Percentiles rank a stretch among this genome's conserved stretches.
phyloP scores from a whole-genome alignment of 2,113 vertebrate species.

The Morone chrysops region DNA sequence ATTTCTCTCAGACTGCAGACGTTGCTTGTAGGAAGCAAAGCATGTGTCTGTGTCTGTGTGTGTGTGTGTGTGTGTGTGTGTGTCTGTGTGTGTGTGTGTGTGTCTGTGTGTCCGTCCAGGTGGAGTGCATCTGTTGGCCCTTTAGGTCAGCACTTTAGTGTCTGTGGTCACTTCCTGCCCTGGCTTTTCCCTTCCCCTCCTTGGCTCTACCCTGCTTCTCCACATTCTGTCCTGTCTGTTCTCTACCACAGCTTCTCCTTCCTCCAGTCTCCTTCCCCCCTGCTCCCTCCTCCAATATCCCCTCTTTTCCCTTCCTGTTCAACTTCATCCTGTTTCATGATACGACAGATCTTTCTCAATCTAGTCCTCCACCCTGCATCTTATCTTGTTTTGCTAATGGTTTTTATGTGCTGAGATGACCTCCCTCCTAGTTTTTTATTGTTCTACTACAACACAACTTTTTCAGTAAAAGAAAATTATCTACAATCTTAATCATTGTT shows the following conservation, averaged over 20 bases:
- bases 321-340: neutral
- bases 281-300: neutral
- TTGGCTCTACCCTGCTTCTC: neutral
- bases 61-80: neutral
- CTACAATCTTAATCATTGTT: neutral
- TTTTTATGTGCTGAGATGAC: neutral
- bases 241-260: neutral
- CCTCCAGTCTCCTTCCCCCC: neutral
- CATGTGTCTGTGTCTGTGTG: too few relatives aligned
- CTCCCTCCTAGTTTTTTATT: neutral
- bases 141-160: slow-evolving; percentile 27
- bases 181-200: neutral
- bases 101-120: slow-evolving; percentile 22
- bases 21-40: slow-evolving; percentile 11
- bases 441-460: neutral
- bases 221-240: neutral
- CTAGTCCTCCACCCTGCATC: neutral
- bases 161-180: slow-evolving; percentile 45
- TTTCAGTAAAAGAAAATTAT: neutral
- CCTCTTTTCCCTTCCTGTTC: neutral
- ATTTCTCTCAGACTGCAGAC: neutral
- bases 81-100: slow-evolving; percentile 5
- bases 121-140: slow-evolving; percentile 30
- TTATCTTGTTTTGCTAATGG: neutral
- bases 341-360: neutral